Evolutionary conservation across 2,888 invertebrate species (phyloP), one percentile per base, ranked within the genome.

Genomic region (Epinotia demarniana): DNA sequence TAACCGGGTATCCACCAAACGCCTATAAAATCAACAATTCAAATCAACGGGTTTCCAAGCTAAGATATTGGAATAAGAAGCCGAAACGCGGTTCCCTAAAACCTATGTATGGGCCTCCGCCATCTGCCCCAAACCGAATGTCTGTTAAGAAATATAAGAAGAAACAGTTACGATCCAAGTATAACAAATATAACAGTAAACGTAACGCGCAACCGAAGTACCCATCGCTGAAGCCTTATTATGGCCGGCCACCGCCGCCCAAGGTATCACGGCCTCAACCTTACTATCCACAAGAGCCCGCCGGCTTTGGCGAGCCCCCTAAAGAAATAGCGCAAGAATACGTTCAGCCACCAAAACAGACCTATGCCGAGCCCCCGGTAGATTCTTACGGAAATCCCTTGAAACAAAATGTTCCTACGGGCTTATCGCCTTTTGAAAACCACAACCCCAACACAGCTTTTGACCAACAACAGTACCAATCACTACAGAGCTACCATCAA

Each of bases 281-380:
- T 0, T 78, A 80, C 49, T 79, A 81, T n/a, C 77, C 79, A n/a
- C 78, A 81, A 62, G 86, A 86, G 71, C 85, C 87, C 3, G 77
- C 79, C 11, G 85, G 89, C 11, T 93, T 92, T 77, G 93, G 86
- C 1, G 93, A 93, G 77, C 92, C 93, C 6, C 92, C 92, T 2
- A 68, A 71, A n/a, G 82, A 84, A 3, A 81, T 80, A 3, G 63
- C 79, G 0, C 68, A 76, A 33, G 82, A 85, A 12, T 83, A 75
- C 27, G 67, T 82, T n/a, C 80, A 81, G 57, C 75, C 80, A 9
- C 74, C 79, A 23, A 84, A 84, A 67, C 79, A 80, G 16, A 80
- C 78, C 33, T 86, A 88, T 46, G 87, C 81, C 0, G 90, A 91
- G 70, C 89, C 89, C 3, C 89, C 89, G 1, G 82, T 86, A 0